A percentile compares a stretch with the other conserved stretches of the same genome.
Conservation (phyloP, 2,888 invertebrate genomes). For the Drosophila infuscata region DNA sequence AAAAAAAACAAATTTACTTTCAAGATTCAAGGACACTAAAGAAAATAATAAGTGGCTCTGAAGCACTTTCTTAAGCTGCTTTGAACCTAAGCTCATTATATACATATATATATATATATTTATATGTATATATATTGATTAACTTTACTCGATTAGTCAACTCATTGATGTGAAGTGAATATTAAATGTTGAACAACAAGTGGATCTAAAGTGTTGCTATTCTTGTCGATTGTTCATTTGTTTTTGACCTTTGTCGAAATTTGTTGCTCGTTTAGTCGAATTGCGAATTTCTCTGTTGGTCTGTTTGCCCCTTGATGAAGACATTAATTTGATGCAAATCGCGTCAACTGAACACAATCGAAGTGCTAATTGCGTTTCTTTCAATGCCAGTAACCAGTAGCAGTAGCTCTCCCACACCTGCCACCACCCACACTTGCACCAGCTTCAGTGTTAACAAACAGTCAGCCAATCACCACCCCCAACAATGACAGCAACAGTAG, state of each 20-base stretch:
- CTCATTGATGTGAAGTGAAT: neutral
- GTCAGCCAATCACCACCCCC: conserved; percentile 63
- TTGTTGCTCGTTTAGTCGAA: conserved; percentile 1
- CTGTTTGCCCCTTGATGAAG: conserved; percentile 67
- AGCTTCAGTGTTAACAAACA: conserved; percentile 56
- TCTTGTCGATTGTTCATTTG: neutral
- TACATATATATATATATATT: neutral
- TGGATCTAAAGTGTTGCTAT: conserved; percentile 14
- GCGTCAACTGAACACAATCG: conserved; percentile 81
- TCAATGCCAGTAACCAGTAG: conserved; percentile 55
- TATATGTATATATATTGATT: neutral
- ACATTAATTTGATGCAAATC: conserved; percentile 82
- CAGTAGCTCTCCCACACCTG: conserved; percentile 6
- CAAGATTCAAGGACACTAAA: too few species aligned
- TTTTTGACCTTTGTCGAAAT: conserved; percentile 20
- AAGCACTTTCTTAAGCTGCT: neutral
- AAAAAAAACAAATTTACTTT: too few species aligned
- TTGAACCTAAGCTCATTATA: neutral
- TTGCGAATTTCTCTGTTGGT: conserved; percentile 26
- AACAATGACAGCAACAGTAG: conserved; percentile 40
- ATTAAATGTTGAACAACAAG: conserved; percentile 14
- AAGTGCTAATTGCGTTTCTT: conserved; percentile 83
- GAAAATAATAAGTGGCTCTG: neutral
- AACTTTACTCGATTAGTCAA: conserved; percentile 28
- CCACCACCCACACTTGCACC: neutral